Evolutionary conservation across 2,888 invertebrate species (phyloP).

Genomic region (Neoascia interrupta): DNA sequence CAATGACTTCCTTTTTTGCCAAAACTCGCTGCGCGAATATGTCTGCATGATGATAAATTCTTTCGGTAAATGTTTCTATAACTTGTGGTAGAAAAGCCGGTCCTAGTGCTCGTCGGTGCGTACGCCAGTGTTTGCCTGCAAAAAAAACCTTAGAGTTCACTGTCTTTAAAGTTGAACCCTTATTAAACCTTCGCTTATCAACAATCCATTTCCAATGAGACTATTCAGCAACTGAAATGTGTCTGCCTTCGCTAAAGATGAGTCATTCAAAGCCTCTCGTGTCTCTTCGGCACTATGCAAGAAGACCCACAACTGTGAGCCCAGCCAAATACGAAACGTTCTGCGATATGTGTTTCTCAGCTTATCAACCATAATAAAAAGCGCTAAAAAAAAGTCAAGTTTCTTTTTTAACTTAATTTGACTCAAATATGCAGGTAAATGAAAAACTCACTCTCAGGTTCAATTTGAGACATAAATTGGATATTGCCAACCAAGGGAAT

Average conservation of each 20-base stretch:
- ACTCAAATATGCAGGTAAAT: too few species aligned
- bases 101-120: constrained; percentile 85
- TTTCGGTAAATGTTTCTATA: constrained; percentile 84
- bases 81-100: constrained; percentile 90
- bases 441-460: constrained; percentile 76
- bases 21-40: constrained; percentile 82
- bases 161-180: too few species aligned
- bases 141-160: neutral
- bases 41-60: constrained; percentile 83
- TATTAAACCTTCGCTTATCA: constrained; percentile 78
- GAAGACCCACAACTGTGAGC: constrained; percentile 77
- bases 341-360: constrained; percentile 72
- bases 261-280: constrained; percentile 75
- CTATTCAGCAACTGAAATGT: constrained; percentile 75
- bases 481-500: constrained; percentile 77
- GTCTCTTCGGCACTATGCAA: constrained; percentile 76
- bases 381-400: constrained; percentile 68
- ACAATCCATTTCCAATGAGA: constrained; percentile 77
- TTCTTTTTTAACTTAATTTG: neutral
- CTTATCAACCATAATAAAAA: constrained; percentile 74
- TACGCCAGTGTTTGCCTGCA: constrained; percentile 82
- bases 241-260: constrained; percentile 73
- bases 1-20: constrained; percentile 76
- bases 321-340: constrained; percentile 77
- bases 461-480: constrained; percentile 76